Evolutionary conservation across 2,113 vertebrate species (phyloP).

Genomic region (Centropristis striata): DNA sequence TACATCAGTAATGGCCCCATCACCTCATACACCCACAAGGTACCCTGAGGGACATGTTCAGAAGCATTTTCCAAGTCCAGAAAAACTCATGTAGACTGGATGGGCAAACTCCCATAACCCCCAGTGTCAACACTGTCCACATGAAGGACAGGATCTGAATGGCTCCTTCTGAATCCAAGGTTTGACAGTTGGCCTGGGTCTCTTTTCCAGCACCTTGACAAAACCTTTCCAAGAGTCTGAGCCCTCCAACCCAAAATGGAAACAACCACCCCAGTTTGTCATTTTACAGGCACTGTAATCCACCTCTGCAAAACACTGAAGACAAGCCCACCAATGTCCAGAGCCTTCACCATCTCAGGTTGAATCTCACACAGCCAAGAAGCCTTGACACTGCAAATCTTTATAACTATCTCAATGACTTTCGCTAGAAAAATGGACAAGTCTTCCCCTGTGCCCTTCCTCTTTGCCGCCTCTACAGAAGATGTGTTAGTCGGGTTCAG

Average conservation of each 20-base stretch:
- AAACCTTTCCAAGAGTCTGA: background rate
- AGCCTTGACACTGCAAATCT: background rate
- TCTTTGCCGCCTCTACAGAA: background rate
- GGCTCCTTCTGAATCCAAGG: background rate
- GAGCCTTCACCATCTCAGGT: background rate
- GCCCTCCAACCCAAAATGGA: background rate
- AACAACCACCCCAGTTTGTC: background rate
- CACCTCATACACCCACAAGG: background rate
- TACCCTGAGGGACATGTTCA: background rate
- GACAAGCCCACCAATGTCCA: background rate
- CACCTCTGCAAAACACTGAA: background rate
- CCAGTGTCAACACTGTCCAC: background rate
- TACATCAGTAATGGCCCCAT: background rate
- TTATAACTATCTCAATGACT: background rate
- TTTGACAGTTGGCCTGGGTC: background rate
- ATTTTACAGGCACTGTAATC: background rate
- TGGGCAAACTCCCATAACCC: background rate
- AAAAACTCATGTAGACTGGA: background rate
- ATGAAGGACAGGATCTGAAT: background rate
- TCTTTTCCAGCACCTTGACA: background rate
- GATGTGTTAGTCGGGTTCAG: background rate
- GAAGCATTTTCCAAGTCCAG: background rate
- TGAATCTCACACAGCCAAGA: background rate
- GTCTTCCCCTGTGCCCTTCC: slow-evolving; percentile 1
- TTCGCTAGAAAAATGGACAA: background rate